Percentiles rank a stretch among this genome's conserved stretches.
These are phyloP conservation scores for Coccyzus lansbergi DNA, from an alignment of 2,797 vertebrate species.

Conservation along the genomic window DNA sequence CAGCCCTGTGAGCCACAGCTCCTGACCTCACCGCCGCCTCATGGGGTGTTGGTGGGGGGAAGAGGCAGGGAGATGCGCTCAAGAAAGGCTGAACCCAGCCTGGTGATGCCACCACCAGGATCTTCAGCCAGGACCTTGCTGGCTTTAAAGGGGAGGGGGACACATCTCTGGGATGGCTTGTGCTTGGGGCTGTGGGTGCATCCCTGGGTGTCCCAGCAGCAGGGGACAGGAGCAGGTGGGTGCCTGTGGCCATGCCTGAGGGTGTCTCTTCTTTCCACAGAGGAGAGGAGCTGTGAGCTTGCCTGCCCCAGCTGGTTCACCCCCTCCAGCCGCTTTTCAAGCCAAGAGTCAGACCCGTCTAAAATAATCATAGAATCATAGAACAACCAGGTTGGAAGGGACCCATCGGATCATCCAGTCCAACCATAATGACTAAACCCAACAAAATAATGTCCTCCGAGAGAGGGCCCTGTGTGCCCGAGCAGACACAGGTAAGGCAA, in stretches of 20 bases:
- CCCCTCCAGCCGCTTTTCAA: neutral
- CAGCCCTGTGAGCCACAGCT: slow-evolving; percentile 78
- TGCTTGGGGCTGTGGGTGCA: neutral
- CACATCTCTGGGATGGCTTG: neutral
- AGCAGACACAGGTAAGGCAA: slow-evolving; percentile 20
- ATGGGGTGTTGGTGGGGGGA: neutral
- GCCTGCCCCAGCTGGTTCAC: fast-evolving
- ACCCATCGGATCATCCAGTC: too few species aligned
- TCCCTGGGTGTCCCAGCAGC: neutral
- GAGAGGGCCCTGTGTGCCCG: neutral
- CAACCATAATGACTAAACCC: neutral
- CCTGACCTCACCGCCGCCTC: slow-evolving; percentile 79
- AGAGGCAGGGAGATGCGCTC: neutral
- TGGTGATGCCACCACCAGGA: neutral
- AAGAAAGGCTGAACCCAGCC: neutral
- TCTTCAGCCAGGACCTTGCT: neutral
- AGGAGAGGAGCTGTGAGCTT: slow-evolving; percentile 53
- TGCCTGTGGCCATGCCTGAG: neutral
- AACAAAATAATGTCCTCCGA: neutral
- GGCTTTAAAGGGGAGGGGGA: neutral
- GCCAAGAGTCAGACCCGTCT: fast-evolving
- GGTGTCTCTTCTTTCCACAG: slow-evolving; percentile 58
- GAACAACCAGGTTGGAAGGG: too few species aligned
- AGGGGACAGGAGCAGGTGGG: fast-evolving
- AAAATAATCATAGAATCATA: too few species aligned